phyloP scores from a whole-genome alignment of 1,140 invertebrate genomes.

The Meloidogyne chitwoodi region DNA sequence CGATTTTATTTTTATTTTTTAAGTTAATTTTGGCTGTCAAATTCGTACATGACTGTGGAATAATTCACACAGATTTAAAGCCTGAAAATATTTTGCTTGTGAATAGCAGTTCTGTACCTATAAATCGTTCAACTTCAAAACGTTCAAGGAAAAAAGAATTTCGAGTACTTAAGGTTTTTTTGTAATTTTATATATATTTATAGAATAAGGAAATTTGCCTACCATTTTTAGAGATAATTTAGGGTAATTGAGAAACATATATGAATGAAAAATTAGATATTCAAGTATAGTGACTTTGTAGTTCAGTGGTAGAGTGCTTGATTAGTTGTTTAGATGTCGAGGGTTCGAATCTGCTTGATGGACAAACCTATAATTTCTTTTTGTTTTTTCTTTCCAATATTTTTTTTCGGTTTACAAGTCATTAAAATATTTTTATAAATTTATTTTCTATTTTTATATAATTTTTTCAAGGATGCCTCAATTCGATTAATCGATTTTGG shows the following conservation, averaged over 20 bases:
- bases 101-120: conserved; percentile 80
- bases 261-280: no score
- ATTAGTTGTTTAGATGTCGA: no score
- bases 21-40: conserved; percentile 77
- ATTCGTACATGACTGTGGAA: not conserved
- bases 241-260: no score
- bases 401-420: no score
- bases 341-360: no score
- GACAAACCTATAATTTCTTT: no score
- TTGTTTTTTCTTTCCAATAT: no score
- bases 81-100: conserved; percentile 67
- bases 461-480: conserved; percentile 78
- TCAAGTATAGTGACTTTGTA: no score
- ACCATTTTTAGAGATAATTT: no score
- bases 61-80: conserved; percentile 93
- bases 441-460: not conserved
- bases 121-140: conserved; percentile 78
- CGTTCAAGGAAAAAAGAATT: not conserved
- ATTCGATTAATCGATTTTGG: conserved; percentile 96
- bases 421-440: not conserved
- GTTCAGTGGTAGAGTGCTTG: no score
- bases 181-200: no score
- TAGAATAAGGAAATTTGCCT: no score
- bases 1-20: not conserved
- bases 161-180: not conserved